Conservation (phyloP, 2,888 invertebrate genomes). For the Scaptodrosophila latifasciaeformis region DNA sequence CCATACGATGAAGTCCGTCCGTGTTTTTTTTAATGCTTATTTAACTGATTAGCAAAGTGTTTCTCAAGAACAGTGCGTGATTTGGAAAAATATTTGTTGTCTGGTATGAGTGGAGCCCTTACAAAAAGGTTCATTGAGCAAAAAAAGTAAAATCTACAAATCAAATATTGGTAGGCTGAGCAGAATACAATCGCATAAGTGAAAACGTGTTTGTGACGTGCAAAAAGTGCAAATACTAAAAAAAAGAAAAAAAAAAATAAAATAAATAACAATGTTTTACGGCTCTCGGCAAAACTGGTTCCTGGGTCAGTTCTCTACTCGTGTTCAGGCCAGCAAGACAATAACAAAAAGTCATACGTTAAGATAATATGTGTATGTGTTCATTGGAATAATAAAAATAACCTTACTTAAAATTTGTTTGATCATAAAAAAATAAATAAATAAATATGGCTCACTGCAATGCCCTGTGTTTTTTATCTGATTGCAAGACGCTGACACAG, state of each 20-base stretch:
- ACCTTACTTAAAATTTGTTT: no score
- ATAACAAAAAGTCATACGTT: slow-evolving; percentile 12
- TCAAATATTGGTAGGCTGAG: slow-evolving; percentile 41
- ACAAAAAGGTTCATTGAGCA: slow-evolving; percentile 61
- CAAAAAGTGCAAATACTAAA: slow-evolving; percentile 23
- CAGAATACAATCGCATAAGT: no score
- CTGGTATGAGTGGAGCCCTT: slow-evolving; percentile 22
- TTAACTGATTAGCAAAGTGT: slow-evolving; percentile 58
- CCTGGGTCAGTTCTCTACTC: slow-evolving; percentile 1
- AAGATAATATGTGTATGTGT: background rate
- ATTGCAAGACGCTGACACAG: slow-evolving; percentile 39
- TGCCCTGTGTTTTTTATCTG: slow-evolving; percentile 5
- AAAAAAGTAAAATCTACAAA: slow-evolving; percentile 45
- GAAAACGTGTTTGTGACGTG: slow-evolving; percentile 39
- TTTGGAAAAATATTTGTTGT: slow-evolving; percentile 11
- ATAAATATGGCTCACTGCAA: slow-evolving; percentile 3
- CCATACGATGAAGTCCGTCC: background rate
- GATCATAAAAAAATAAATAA: background rate
- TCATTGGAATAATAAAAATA: no score
- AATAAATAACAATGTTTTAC: slow-evolving; percentile 11
- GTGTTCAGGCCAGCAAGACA: slow-evolving; percentile 35
- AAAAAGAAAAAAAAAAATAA: slow-evolving; percentile 16
- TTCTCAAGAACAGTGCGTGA: slow-evolving; percentile 35
- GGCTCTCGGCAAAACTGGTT: no score
- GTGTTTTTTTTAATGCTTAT: slow-evolving; percentile 20